These are phyloP conservation scores for Heliconius hortense DNA, from an alignment of 2,888 invertebrate genomes.

Conservation along the genomic window DNA sequence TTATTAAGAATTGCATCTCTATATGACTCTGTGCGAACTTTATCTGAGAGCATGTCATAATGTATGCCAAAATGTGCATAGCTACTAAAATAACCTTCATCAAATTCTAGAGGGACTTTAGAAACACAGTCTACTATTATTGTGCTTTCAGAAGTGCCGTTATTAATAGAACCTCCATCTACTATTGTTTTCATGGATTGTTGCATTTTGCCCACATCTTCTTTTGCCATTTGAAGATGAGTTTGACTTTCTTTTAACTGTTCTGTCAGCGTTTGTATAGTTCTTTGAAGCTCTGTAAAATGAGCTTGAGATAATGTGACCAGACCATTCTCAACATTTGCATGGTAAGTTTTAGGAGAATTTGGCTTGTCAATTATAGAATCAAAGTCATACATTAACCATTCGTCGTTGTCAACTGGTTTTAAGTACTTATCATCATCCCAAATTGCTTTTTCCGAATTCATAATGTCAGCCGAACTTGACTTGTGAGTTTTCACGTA, in stretches of 20 bases:
- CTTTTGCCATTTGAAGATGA: slow-evolving; percentile 82
- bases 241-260: slow-evolving; percentile 83
- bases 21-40: slow-evolving; percentile 93
- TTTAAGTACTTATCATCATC: slow-evolving; percentile 89
- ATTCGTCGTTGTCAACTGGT: slow-evolving; percentile 89
- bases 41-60: slow-evolving; percentile 96
- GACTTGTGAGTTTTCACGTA: slow-evolving; percentile 86
- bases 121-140: slow-evolving; percentile 64
- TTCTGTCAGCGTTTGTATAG: slow-evolving; percentile 79
- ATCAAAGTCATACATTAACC: slow-evolving; percentile 90
- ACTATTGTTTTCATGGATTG: slow-evolving; percentile 81
- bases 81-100: slow-evolving; percentile 90
- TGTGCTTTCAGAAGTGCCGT: slow-evolving; percentile 46
- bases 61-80: slow-evolving; percentile 96
- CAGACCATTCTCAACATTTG: slow-evolving; percentile 83
- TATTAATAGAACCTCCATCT: slow-evolving; percentile 59
- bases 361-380: slow-evolving; percentile 64
- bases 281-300: slow-evolving; percentile 82
- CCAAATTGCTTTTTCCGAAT: slow-evolving; percentile 83
- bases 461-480: slow-evolving; percentile 79
- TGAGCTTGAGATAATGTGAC: slow-evolving; percentile 83
- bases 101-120: slow-evolving; percentile 83
- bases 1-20: slow-evolving; percentile 91
- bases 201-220: slow-evolving; percentile 83
- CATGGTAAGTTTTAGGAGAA: slow-evolving; percentile 77